Base-by-base conservation (phyloP, 2,888 invertebrate genomes). In the Zonitis immaculata region DNA sequence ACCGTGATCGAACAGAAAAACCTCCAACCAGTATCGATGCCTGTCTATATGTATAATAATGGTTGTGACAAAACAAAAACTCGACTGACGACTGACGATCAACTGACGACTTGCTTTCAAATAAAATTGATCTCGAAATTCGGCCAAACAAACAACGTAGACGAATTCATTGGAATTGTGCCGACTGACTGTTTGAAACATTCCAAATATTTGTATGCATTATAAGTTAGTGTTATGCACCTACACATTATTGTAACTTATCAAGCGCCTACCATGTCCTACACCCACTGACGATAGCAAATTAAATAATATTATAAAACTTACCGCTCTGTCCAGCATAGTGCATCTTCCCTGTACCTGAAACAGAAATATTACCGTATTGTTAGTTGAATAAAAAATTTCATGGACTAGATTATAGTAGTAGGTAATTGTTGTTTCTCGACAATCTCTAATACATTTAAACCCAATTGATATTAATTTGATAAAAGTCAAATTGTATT, bases 271-370 rank as follows among this genome's bases (percentile, higher is more conserved):
- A 58, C 62, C 28, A 57, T 60, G 55, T 63, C 57, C 59, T 51
- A 58, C 62, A 57, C 59, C 59, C 56, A 64, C 62, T 59, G 51
- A 51, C 39, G 50, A 22, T 32, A 43, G 47, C 43, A 54, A 51
- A 60, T 59, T 61, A 58, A 52, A 59, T 58, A n/a, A n/a, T 60
- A 59, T 42, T 56, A n/a, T n/a, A n/a, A n/a, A 57, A 69, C 80
- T 84, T 82, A 91, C 91, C 91, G 87, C 78, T 91, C 91, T 47
- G 90, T 87, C 91, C 91, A 92, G 77, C 91, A 91, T 45, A 92
- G 80, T 16, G 91, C 87, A 64, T 92, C 91, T 63, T 92, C 91
- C 61, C 91, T 86, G 77, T 91, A 92, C 79, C 91, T 92, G 86
- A 59, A 86, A 84, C 69, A 68, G 74, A 76, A 72, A 70, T 70